Conservation (phyloP, 2,888 invertebrate species). For the Vannuccia rotundouncinata region DNA sequence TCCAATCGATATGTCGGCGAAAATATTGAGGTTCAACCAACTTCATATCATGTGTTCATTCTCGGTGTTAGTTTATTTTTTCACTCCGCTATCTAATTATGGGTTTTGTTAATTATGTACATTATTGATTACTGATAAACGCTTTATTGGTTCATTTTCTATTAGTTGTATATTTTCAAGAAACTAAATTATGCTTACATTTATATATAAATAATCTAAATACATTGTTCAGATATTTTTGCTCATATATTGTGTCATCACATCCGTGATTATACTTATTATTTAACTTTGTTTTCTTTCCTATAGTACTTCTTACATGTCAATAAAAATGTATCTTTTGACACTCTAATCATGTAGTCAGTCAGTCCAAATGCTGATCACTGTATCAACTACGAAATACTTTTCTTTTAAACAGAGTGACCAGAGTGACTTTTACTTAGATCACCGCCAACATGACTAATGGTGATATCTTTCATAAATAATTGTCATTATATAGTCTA, state of each 20-base stretch:
- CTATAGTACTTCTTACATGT: background rate
- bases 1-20: background rate
- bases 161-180: background rate
- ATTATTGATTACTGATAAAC: slow-evolving; percentile 17
- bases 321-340: background rate
- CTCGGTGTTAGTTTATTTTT: slow-evolving; percentile 20
- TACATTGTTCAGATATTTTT: slow-evolving; percentile 4
- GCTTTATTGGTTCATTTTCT: slow-evolving; percentile 37
- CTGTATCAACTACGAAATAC: background rate
- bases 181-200: background rate
- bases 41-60: too few species aligned
- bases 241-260: background rate
- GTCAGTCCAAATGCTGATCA: too few species aligned
- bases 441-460: too few species aligned
- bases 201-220: background rate
- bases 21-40: background rate
- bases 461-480: too few species aligned
- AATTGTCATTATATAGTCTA: too few species aligned
- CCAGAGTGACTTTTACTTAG: background rate
- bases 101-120: slow-evolving; percentile 4
- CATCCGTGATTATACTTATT: background rate
- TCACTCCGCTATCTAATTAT: background rate
- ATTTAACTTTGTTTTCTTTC: background rate
- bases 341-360: too few species aligned
- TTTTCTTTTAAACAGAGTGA: background rate